Conservation (phyloP, 35 echinoderm and acorn worm species). For the Nesometra sesokonis region DNA sequence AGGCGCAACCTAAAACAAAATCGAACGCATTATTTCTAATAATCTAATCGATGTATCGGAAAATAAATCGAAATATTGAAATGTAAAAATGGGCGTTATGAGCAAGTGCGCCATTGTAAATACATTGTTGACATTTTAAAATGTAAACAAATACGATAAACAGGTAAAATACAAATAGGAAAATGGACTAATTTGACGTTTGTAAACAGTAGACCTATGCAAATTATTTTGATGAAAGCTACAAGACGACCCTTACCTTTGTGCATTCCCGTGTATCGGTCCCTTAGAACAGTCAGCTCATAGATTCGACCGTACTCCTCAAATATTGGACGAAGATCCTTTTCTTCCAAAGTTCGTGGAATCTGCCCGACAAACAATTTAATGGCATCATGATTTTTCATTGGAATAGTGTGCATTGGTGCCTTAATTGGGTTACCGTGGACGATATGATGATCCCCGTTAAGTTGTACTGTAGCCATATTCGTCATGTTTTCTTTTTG, state of each 20-base stretch:
- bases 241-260: slow-evolving; percentile 42
- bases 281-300: slow-evolving; percentile 89
- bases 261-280: slow-evolving; percentile 85
- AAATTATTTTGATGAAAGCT: too few species aligned
- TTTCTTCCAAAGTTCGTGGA: slow-evolving; percentile 92
- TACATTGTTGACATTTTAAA: background rate
- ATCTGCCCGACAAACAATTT: slow-evolving; percentile 94
- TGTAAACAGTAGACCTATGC: too few species aligned
- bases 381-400: slow-evolving; percentile 99
- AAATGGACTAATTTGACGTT: too few species aligned
- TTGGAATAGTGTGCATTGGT: slow-evolving; percentile 80
- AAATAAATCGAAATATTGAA: background rate
- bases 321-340: slow-evolving; percentile 89
- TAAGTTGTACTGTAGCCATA: slow-evolving; percentile 6
- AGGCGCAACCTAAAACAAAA: slow-evolving; percentile 78
- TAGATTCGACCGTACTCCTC: slow-evolving; percentile 89
- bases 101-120: background rate
- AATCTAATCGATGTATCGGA: background rate
- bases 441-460: background rate
- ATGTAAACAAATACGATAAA: background rate
- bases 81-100: background rate
- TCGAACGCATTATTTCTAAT: background rate
- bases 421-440: slow-evolving; percentile 2
- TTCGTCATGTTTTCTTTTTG: background rate
- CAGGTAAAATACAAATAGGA: too few species aligned